Percentiles rank a stretch among this genome's conserved stretches.
phyloP scores from a whole-genome alignment of 2,113 vertebrate genomes.

The Microtus richardsoni region DNA sequence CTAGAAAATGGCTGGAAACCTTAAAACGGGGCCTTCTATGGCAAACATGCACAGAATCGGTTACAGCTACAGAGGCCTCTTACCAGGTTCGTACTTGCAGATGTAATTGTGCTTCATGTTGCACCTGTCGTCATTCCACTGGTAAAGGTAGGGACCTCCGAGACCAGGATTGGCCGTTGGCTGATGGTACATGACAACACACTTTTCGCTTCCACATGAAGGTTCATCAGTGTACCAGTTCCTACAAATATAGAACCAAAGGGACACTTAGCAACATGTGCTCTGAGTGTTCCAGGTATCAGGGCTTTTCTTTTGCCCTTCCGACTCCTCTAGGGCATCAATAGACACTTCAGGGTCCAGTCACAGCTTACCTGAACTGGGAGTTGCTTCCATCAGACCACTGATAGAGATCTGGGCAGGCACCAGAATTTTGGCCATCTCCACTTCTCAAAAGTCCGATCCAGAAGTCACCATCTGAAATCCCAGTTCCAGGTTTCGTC shows the following conservation, averaged over 20 bases:
- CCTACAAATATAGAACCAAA: slow-evolving; percentile 80
- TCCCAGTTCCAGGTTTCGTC: slow-evolving; percentile 87
- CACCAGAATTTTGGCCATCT: slow-evolving; percentile 84
- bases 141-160: slow-evolving; percentile 96
- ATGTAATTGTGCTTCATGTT: slow-evolving; percentile 99
- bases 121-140: slow-evolving; percentile 98
- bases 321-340: background rate
- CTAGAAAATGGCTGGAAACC: background rate
- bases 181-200: slow-evolving; percentile 99
- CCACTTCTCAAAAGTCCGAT: slow-evolving; percentile 94
- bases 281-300: background rate
- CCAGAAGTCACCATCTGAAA: slow-evolving; percentile 98
- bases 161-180: slow-evolving; percentile 94
- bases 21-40: background rate
- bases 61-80: background rate
- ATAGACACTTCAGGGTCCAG: background rate
- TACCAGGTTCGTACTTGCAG: slow-evolving; percentile 97
- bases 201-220: slow-evolving; percentile 97
- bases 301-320: background rate
- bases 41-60: background rate
- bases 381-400: slow-evolving; percentile 94
- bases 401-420: slow-evolving; percentile 93
- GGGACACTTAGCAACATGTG: background rate
- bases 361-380: slow-evolving; percentile 89
- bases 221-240: slow-evolving; percentile 99